Base-by-base conservation (phyloP, 1,140 invertebrate species). In the Drosophila jambulina region DNA sequence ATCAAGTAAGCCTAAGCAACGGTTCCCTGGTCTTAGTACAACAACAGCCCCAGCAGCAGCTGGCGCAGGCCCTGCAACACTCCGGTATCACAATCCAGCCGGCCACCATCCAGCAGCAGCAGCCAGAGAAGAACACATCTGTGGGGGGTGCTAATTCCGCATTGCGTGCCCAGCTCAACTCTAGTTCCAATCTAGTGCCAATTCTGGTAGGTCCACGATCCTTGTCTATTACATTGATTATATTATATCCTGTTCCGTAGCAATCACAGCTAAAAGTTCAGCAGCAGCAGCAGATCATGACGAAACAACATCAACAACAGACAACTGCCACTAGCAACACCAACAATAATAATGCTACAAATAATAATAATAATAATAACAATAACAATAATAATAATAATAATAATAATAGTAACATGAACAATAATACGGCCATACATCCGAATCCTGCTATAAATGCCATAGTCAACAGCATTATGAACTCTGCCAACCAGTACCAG, bases 381-480 rank as follows among this genome's bases (percentile, higher is more conserved):
- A 80, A 80, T 17, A 91, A 94, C 32, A 94, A 32, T 4, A 53
- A 32, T 9, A 53, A 53, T 2, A 53, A 32, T 21, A 69, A 70
- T 23, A 67, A 64, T 51, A 72, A 56, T 48, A 76, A 70, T 23
- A 75, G 56, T 46, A 93, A 94, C 36, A 93, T 93, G 17, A 85
- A 77, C 49, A 85, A 71, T 32, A 92, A 94, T 34, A 94, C 94
- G 60, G 95, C 95, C 82, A 94, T 95, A 62, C 93, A 95, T 78
- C 94, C 95, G n/a, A 96, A 96, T 91, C 94, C 96, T 32, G 96
- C 95, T 53, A 96, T 96, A 75, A 96, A 94, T 91, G 96, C 96
- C 67, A 94, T 97, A 72, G 95, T 96, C 46, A 96, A 95, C 68
- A 96, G 96, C 87, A 94, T 97, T 13, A 96, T 96, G 95, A 96